A percentile compares a stretch with the other conserved stretches of the same genome.
Conservation (phyloP, 2,888 invertebrate genomes). For the Prosopocoilus inquinatus region DNA sequence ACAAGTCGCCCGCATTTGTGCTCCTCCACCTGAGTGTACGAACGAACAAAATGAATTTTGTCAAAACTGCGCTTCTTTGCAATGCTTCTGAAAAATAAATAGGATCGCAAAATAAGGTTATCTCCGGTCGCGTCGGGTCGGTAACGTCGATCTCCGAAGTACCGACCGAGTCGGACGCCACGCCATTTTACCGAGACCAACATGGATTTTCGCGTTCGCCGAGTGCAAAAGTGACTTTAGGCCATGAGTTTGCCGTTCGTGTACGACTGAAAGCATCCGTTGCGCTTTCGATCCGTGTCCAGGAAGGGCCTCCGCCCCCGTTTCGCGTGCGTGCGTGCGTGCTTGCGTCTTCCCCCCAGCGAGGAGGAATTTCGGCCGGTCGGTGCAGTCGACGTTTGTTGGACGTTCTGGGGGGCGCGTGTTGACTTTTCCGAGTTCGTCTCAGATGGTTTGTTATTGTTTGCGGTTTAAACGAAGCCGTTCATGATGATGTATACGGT, state of each 20-base stretch:
- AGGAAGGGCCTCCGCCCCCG: too few relatives aligned
- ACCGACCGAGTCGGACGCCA: conserved; percentile 32
- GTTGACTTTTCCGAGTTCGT: conserved; percentile 15
- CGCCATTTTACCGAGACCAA: conserved; percentile 39
- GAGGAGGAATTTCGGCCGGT: conserved; percentile 17
- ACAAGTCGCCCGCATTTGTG: too few relatives aligned
- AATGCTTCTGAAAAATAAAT: not conserved
- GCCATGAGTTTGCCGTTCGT: conserved; percentile 12
- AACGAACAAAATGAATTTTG: too few relatives aligned
- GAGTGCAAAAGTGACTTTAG: conserved; percentile 12
- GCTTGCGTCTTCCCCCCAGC: not conserved
- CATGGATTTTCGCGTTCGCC: conserved; percentile 19
- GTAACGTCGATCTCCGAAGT: too few relatives aligned
- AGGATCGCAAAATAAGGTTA: not conserved
- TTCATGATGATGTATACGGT: conserved; percentile 46
- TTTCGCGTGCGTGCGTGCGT: not conserved
- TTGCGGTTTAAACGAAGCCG: conserved; percentile 13
- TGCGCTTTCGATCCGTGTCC: too few relatives aligned
- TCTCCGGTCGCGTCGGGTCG: too few relatives aligned
- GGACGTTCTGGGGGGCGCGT: not conserved
- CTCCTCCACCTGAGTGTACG: not conserved
- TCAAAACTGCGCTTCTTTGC: too few relatives aligned
- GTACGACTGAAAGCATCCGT: conserved; percentile 5
- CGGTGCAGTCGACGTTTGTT: conserved; percentile 9
- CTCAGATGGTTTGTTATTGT: conserved; percentile 10